Percentiles rank a stretch among this genome's conserved stretches.
Evolutionary conservation across 2,888 invertebrate species (phyloP).

Genomic region (Andrena bicolor): DNA sequence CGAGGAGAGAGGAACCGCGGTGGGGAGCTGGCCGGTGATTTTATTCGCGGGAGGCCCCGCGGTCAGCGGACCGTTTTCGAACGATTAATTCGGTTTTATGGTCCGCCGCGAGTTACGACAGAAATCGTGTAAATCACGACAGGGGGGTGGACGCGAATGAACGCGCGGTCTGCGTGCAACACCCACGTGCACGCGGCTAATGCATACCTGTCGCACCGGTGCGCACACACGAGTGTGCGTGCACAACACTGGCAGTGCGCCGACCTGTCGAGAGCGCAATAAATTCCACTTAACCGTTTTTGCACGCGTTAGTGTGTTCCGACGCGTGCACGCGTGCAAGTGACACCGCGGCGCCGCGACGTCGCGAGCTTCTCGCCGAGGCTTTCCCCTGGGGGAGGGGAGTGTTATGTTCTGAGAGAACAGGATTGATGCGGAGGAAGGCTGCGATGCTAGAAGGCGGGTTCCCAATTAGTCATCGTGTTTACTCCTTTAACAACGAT

Average conservation of each 20-base stretch:
- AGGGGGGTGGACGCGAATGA: conserved; percentile 43
- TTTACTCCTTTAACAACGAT: too few relatives aligned
- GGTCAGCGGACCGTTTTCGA: conserved; percentile 57
- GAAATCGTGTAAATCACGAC: conserved; percentile 70
- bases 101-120: conserved; percentile 66
- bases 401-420: background rate
- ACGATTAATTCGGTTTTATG: conserved; percentile 77
- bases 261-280: conserved; percentile 72
- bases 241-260: conserved; percentile 60
- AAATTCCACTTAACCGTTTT: conserved; percentile 76
- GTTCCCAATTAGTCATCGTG: too few relatives aligned
- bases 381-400: background rate
- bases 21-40: conserved; percentile 24
- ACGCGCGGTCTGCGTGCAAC: conserved; percentile 33
- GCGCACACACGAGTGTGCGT: conserved; percentile 18
- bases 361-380: background rate
- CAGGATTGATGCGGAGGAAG: background rate
- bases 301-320: conserved; percentile 55
- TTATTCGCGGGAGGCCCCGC: conserved; percentile 63
- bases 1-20: background rate
- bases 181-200: conserved; percentile 50
- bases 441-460: too few relatives aligned
- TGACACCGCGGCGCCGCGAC: conserved; percentile 20
- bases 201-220: conserved; percentile 35
- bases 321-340: conserved; percentile 44